Evolutionary conservation across 2,888 invertebrate genomes (phyloP), one percentile per base, ranked within the genome.

Genomic region (Craniophora ligustri): DNA sequence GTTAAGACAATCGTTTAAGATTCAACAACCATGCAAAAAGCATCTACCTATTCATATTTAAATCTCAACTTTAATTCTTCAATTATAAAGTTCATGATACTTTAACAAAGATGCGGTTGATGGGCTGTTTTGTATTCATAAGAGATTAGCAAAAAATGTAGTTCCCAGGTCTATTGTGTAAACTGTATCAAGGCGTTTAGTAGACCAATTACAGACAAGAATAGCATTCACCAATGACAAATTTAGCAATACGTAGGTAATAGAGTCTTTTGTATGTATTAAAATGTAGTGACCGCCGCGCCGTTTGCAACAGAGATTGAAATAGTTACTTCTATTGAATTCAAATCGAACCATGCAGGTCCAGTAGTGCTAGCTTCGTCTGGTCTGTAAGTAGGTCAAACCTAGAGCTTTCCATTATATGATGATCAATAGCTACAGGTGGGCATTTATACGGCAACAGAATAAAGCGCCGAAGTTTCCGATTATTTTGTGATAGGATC

Each of bases 91-190:
- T 48, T 26, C 14, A 39, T 13, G 32, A 14, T 35, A 14, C 1
- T n/a, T 4, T 13, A 2, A n/a, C 6, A 13, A 2, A 30, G 21
- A 32, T 30, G 6, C 13, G 11, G 45, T 28, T 36, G 16, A 40
- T 54, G 34, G 18, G 30, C 10, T 49, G 21, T 65, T 72, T 34
- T 18, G 26, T 51, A 31, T 39, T 44, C 30, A 10, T 14, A 0
- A n/a, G 6, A 16, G 54, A 51, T 41, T 36, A 51, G 62, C 63
- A 79, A 78, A 73, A 76, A 69, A 55, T 66, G 65, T 21, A 18
- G 51, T 65, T 72, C 70, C 41, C 64, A 62, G 49, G 59, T 64
- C 70, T 59, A 79, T 82, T 81, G 83, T 78, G 63, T 63, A 66
- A 75, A 72, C 51, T 61, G 56, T 80, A 79, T 69, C 74, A 75